A percentile compares a stretch with the other conserved stretches of the same genome.
phyloP scores from a whole-genome alignment of 2,888 invertebrate genomes.

The Priocnemis perturbator region DNA sequence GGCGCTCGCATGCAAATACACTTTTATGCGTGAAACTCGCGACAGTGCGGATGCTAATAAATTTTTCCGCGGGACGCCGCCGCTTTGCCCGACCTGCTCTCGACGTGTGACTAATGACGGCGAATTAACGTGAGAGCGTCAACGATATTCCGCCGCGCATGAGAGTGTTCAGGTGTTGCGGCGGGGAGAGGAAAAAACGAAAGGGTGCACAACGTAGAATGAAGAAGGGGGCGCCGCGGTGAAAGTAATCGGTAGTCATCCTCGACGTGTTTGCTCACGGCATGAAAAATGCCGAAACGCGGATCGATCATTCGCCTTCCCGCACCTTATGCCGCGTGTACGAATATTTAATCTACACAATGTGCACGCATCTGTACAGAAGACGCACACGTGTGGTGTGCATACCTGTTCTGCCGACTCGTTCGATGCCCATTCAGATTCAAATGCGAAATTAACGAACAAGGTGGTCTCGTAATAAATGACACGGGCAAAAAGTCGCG shows the following conservation, averaged over 20 bases:
- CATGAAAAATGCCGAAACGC: slow-evolving; percentile 53
- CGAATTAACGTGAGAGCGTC: slow-evolving; percentile 56
- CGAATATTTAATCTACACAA: too few relatives aligned
- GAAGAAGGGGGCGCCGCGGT: neutral
- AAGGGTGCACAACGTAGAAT: slow-evolving; percentile 8
- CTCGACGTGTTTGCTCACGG: slow-evolving; percentile 23
- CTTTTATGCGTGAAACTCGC: slow-evolving; percentile 51
- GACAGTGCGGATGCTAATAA: slow-evolving; percentile 49
- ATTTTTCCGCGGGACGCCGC: slow-evolving; percentile 52
- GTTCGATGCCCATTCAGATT: slow-evolving; percentile 63
- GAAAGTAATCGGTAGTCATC: slow-evolving; percentile 28
- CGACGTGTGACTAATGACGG: slow-evolving; percentile 61
- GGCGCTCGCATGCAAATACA: slow-evolving; percentile 60
- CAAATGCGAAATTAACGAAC: slow-evolving; percentile 70
- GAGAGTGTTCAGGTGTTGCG: slow-evolving; percentile 42
- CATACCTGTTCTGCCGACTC: slow-evolving; percentile 54
- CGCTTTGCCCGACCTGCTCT: slow-evolving; percentile 23
- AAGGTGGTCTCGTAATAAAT: slow-evolving; percentile 71
- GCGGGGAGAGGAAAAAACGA: slow-evolving; percentile 17
- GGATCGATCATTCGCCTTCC: slow-evolving; percentile 54
- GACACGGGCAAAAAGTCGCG: slow-evolving; percentile 67
- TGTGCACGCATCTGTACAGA: too few relatives aligned
- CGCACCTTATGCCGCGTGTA: neutral
- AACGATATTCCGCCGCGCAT: slow-evolving; percentile 26
- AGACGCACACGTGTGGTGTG: slow-evolving; percentile 36